phyloP scores from a whole-genome alignment of 2,888 invertebrate species.

The Ariolimax columbianus region DNA sequence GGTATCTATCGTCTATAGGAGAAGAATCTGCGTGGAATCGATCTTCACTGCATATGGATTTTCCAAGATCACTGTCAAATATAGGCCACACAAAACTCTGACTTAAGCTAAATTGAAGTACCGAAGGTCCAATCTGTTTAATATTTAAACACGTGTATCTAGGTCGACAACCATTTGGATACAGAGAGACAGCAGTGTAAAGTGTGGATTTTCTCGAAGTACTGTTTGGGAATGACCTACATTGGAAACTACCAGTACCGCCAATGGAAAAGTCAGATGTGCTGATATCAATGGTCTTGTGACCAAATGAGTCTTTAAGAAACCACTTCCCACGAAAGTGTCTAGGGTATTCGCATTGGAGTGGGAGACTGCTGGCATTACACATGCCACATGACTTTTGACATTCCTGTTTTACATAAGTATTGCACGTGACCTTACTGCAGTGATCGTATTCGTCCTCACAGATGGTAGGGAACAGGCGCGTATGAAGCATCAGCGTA shows the following conservation, averaged over 20 bases:
- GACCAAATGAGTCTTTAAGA: constrained; percentile 49
- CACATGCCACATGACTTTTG: constrained; percentile 68
- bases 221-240: constrained; percentile 61
- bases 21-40: constrained; percentile 64
- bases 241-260: constrained; percentile 64
- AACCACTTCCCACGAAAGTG: constrained; percentile 62
- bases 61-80: constrained; percentile 41
- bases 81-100: constrained; percentile 67
- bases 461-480: constrained; percentile 62
- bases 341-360: constrained; percentile 64
- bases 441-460: constrained; percentile 72
- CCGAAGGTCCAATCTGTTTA: constrained; percentile 60
- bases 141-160: constrained; percentile 68
- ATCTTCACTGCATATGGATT: constrained; percentile 56
- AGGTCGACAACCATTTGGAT: constrained; percentile 70
- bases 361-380: constrained; percentile 57
- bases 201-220: constrained; percentile 55
- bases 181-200: constrained; percentile 66
- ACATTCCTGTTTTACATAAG: constrained; percentile 64
- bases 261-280: constrained; percentile 54
- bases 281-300: constrained; percentile 33
- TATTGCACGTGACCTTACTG: constrained; percentile 60
- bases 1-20: constrained; percentile 64
- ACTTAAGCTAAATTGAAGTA: constrained; percentile 62
- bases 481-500: constrained; percentile 60